Evolutionary conservation across 2,797 vertebrate species (phyloP).

Genomic region (Mergus octosetaceus): DNA sequence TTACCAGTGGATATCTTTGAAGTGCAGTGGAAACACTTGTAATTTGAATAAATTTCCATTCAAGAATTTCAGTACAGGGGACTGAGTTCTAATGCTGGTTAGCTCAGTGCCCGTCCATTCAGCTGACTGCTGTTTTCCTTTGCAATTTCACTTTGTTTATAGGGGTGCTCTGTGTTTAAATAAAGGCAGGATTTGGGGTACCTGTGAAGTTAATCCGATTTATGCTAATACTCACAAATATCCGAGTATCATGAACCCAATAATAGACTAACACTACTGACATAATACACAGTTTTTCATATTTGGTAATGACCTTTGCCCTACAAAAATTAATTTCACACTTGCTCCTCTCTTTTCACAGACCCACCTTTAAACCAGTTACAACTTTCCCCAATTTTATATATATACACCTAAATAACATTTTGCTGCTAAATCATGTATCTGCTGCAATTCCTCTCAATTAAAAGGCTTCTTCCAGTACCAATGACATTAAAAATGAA

Average conservation of each 20-base stretch:
- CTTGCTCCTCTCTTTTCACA: rapidly evolving
- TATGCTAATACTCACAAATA: not conserved
- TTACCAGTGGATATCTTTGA: not conserved
- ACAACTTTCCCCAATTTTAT: not conserved
- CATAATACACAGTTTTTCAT: not conserved
- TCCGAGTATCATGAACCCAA: not conserved
- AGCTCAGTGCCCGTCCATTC: not conserved
- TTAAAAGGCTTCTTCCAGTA: slow-evolving; percentile 4
- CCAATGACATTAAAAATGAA: not conserved
- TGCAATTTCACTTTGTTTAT: not conserved
- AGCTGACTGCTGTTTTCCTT: not conserved
- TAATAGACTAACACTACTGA: not conserved
- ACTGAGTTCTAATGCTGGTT: not conserved
- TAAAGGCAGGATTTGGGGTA: not conserved
- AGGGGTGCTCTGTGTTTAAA: not conserved
- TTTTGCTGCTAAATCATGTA: not conserved
- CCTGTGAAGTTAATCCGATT: not conserved
- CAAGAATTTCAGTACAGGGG: not conserved
- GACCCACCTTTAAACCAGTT: not conserved
- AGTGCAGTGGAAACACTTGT: not conserved
- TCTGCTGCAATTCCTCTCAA: not conserved
- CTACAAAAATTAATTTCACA: not conserved
- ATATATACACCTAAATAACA: not conserved
- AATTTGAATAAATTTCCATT: not conserved
- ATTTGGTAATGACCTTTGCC: not conserved